Evolutionary conservation across 1,140 invertebrate species (phyloP), one percentile per base, ranked within the genome.

Genomic region (Apis cerana): DNA sequence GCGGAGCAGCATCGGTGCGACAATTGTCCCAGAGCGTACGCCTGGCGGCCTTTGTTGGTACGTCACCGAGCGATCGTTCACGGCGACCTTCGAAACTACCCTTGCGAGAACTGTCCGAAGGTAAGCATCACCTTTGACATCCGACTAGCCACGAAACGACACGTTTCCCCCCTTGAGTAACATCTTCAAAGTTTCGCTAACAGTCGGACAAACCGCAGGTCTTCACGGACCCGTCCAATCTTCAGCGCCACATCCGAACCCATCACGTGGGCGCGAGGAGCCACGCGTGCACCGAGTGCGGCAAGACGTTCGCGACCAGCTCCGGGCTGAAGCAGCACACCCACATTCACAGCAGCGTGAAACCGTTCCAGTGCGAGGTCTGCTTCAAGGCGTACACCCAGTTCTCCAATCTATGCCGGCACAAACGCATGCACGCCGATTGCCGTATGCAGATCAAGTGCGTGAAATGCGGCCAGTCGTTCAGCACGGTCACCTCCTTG

Each of bases 241-340:
- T 99, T 80, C 98, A 99, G 95, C 96, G 98, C 84, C 99, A 99
- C 95, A 99, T 99, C 92, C 96, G 98, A 89, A 97, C 97, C 62
- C 97, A 98, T 92, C 98, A 99, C 96, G 97, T 97, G 27, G 98
- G 98, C 21, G 98, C 98, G 9, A 95, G 98, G 89, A 97, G 97
- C 90, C 98, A 99, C 96, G 98, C 98, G 76, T 99, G 99, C 93
- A 96, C 97, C 70, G 98, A 99, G 95, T 99, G 99, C 94, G 99
- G 99, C 77, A 99, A 99, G 95, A 99, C 99, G 67, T 99, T 99
- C 94, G 98, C 97, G 15, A 99, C 98, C 43, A 98, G 97, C 71
- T 99, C 98, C 67, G 99, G 99, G 13, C 95, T 99, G 56, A 99
- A 99, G 94, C 99, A 99, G 93, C 99, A 99, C 95, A 99, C 98